A percentile compares a stretch with the other conserved stretches of the same genome.
Conservation (phyloP, 2,888 invertebrate genomes). For the Nematopogon swammerdamellus region DNA sequence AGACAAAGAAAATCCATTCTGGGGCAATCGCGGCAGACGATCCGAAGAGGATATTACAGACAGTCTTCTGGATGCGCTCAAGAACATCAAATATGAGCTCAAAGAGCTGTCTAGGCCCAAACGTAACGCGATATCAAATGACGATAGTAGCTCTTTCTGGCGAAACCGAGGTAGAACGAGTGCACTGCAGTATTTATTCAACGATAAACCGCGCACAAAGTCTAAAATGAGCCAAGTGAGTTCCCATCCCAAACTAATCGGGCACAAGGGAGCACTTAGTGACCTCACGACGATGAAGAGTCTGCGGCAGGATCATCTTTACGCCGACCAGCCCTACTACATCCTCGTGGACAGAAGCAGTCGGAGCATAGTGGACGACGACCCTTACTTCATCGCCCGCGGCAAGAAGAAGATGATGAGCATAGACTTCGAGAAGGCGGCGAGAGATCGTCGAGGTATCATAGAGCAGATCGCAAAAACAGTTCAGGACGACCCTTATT, state of each 20-base stretch:
- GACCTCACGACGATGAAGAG: neutral
- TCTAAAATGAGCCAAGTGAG: neutral
- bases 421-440: conserved; percentile 22
- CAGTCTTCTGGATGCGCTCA: conserved; percentile 23
- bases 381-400: conserved; percentile 38
- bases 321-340: conserved; percentile 53
- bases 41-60: conserved; percentile 24
- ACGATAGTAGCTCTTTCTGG: conserved; percentile 25
- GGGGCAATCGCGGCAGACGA: conserved; percentile 15
- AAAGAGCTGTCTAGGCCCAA: conserved; percentile 24
- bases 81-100: conserved; percentile 25
- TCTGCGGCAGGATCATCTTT: conserved; percentile 32
- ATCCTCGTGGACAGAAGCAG: conserved; percentile 45
- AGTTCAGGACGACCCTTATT: conserved; percentile 47
- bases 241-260: neutral
- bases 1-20: conserved; percentile 17
- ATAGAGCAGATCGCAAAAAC: conserved; percentile 44
- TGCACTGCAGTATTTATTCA: conserved; percentile 24
- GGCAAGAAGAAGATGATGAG: conserved; percentile 31
- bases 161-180: conserved; percentile 24
- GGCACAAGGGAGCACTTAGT: neutral
- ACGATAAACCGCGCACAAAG: conserved; percentile 12
- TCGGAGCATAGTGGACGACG: conserved; percentile 33
- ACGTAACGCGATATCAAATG: conserved; percentile 15
- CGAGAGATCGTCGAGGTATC: conserved; percentile 29